Percentiles rank a stretch among this genome's conserved stretches.
These are phyloP conservation scores for Aurelia sp. DNA, from an alignment of 30 jellyfish, hydroid and myxozoan species.

Conservation along the genomic window DNA sequence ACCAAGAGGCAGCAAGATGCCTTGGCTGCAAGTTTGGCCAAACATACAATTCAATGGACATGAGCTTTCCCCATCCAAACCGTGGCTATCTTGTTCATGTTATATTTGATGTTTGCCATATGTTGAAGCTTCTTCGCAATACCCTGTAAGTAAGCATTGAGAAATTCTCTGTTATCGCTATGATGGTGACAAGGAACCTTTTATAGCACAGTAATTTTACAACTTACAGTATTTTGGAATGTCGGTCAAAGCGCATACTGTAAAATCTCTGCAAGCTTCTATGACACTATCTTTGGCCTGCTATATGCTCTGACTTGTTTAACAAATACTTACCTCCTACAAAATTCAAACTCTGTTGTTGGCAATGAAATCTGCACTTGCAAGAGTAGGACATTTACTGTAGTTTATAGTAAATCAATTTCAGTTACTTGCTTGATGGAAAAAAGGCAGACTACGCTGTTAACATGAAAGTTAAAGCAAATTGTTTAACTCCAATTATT, in stretches of 20 bases:
- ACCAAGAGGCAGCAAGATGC: slow-evolving; percentile 46
- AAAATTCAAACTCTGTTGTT: no score
- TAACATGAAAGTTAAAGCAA: neutral
- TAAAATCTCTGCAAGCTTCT: neutral
- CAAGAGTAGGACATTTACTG: no score
- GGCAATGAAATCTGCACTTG: no score
- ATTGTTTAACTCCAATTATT: slow-evolving; percentile 1
- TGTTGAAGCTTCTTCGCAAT: slow-evolving; percentile 31
- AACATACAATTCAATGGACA: slow-evolving; percentile 1
- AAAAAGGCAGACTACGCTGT: no score
- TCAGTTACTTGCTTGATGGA: no score
- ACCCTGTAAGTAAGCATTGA: slow-evolving; percentile 14
- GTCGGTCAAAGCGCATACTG: neutral
- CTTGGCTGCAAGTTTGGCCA: slow-evolving; percentile 37
- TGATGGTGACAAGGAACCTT: neutral
- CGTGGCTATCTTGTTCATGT: slow-evolving; percentile 27
- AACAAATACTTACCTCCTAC: no score
- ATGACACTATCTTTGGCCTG: slow-evolving; percentile 1
- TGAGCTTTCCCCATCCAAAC: slow-evolving; percentile 35
- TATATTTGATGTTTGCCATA: slow-evolving; percentile 43
- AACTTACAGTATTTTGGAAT: neutral
- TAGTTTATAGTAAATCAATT: no score
- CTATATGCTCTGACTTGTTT: neutral
- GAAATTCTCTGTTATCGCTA: neutral
- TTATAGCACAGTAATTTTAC: neutral